Evolutionary conservation across 2,888 invertebrate species (phyloP).

Genomic region (Octodonta nipae): DNA sequence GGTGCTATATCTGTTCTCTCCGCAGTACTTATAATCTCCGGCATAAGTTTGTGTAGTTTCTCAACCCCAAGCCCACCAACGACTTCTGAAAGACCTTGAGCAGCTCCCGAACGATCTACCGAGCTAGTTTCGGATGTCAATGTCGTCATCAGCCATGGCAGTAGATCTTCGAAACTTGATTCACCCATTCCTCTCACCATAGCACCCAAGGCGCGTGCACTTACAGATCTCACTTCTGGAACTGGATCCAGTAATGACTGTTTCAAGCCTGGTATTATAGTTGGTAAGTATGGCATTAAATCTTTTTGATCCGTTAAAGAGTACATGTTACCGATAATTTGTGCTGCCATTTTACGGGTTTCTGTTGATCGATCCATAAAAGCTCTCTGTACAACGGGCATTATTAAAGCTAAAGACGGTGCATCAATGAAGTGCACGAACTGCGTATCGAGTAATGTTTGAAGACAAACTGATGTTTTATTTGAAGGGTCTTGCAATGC

Average conservation of each 20-base stretch:
- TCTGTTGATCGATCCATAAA: constrained; percentile 95
- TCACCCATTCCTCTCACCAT: constrained; percentile 98
- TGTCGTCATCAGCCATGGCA: constrained; percentile 98
- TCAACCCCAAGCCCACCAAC: constrained; percentile 91
- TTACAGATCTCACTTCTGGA: constrained; percentile 92
- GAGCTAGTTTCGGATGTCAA: constrained; percentile 88
- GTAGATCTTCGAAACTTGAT: constrained; percentile 83
- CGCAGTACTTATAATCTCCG: constrained; percentile 87
- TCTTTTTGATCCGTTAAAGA: constrained; percentile 98
- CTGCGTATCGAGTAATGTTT: constrained; percentile 84
- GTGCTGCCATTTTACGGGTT: constrained; percentile 97
- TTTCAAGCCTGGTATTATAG: constrained; percentile 92
- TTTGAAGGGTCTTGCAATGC: constrained; percentile 93
- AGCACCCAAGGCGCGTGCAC: constrained; percentile 89
- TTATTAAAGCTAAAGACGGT: constrained; percentile 92
- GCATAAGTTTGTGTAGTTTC: constrained; percentile 93
- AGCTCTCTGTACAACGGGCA: constrained; percentile 97
- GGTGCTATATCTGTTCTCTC: constrained; percentile 87
- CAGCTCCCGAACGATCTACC: constrained; percentile 91
- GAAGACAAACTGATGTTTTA: constrained; percentile 85
- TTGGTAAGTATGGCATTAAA: constrained; percentile 86
- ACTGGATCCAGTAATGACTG: constrained; percentile 92
- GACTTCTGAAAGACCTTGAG: constrained; percentile 82
- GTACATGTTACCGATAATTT: constrained; percentile 99
- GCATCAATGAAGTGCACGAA: constrained; percentile 99